Base-by-base conservation (phyloP, 2,888 invertebrate species). In the Trilocha varians region DNA sequence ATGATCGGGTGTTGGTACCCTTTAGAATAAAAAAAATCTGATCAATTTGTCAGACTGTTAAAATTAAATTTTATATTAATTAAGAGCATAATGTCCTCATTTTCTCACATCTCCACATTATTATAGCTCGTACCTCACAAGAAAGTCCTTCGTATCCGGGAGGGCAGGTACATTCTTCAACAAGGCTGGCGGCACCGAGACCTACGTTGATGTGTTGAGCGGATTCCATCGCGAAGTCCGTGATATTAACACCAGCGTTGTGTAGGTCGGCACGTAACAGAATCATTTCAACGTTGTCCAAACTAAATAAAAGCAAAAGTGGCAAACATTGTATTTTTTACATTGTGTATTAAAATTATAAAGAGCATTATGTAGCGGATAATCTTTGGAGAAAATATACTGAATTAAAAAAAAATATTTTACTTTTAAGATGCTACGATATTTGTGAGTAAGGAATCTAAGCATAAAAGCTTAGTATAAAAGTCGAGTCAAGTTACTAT, bases 111-210 rank as follows among this genome's bases (percentile, higher is more conserved):
- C 6, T 13, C 13, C 8, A 36, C 25, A 13, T 13, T 13, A 38
- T 14, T 13, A 13, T 9, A 32, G 14, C 11, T 38, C 33, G 16
- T 49, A 82, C 91, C 83, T 96, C 94, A 62, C 96, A 97, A 16
- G 96, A 96, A 14, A 92, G 86, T 44, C 96, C 96, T 36, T 88
- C 82, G 61, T 96, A 97, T 37, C 96, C 93, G 2, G 89, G 85
- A 1, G 97, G 97, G 63, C 98, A 98, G 17, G 87, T 78, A 66
- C 98, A 99, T 66, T 97, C 93, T 76, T 98, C 98, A 1, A 98
- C 95, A 36, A 89, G 89, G 5, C 89, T 90, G 1, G 97, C 97
- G 8, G 91, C 88, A 34, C 94, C 95, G 16, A 92, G 87, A 5
- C 93, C 93, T 5, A 90, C 90, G 63, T 93, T 91, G 13, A 91